Conservation (phyloP, 2,888 invertebrate species). For the Tholera decimalis region DNA sequence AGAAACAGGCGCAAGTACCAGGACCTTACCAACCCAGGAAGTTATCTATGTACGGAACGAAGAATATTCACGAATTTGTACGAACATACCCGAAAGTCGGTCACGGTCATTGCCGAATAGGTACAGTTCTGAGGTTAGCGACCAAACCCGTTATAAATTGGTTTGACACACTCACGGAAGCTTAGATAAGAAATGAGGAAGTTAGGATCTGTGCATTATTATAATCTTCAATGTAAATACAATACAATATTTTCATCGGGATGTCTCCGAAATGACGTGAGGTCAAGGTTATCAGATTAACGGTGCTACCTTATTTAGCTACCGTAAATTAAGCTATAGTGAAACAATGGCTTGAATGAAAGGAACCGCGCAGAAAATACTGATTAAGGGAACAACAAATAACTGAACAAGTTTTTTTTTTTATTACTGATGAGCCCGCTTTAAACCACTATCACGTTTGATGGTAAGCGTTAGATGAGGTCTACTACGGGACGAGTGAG, state of each 20-base stretch:
- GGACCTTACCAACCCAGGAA: constrained; percentile 25
- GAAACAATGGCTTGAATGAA: not conserved
- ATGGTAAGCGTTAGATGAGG: too few species aligned
- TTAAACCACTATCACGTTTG: too few species aligned
- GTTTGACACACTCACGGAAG: constrained; percentile 24
- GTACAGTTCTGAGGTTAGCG: constrained; percentile 29
- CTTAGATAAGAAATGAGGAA: constrained; percentile 32
- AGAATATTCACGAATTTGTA: constrained; percentile 2
- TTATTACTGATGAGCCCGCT: too few species aligned
- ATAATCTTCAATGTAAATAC: too few species aligned
- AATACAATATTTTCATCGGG: too few species aligned
- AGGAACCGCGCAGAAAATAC: not conserved
- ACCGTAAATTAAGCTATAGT: not conserved
- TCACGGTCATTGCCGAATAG: constrained; percentile 49
- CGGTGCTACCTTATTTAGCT: too few species aligned
- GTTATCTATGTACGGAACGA: constrained; percentile 12
- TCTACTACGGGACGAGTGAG: too few species aligned
- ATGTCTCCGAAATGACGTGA: not conserved
- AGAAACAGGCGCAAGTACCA: constrained; percentile 14
- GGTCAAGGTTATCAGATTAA: not conserved
- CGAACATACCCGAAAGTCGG: constrained; percentile 33
- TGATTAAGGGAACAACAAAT: too few species aligned
- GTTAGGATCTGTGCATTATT: constrained; percentile 18
- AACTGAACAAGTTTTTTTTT: too few species aligned
- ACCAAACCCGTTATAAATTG: constrained; percentile 39